A percentile compares a stretch with the other conserved stretches of the same genome.
Evolutionary conservation across 2,888 invertebrate genomes (phyloP).

Genomic region (Polyommatus iphigenia): DNA sequence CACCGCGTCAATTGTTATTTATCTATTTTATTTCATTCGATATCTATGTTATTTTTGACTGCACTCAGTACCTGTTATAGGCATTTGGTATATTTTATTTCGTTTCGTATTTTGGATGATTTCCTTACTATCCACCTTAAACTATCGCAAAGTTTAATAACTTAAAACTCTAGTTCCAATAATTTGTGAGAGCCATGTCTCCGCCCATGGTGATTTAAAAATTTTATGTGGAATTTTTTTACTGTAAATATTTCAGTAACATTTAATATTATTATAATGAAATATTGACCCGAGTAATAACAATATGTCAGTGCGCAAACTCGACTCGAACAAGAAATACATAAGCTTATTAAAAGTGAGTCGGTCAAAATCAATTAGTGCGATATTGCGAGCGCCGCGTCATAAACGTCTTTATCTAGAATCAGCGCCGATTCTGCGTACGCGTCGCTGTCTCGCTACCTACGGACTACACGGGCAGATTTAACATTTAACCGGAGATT

Average conservation of each 20-base stretch:
- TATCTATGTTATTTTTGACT: neutral
- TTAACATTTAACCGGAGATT: neutral
- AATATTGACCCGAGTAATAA: neutral
- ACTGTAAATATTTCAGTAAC: neutral
- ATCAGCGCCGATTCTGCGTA: slow-evolving; percentile 73
- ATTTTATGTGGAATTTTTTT: too few relatives aligned
- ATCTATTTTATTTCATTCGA: slow-evolving; percentile 20
- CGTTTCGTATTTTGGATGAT: too few relatives aligned
- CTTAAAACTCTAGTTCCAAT: too few relatives aligned
- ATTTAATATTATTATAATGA: neutral
- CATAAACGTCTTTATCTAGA: slow-evolving; percentile 72
- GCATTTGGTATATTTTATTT: too few relatives aligned
- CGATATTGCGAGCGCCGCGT: slow-evolving; percentile 71
- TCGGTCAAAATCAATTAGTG: slow-evolving; percentile 74
- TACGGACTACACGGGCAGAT: neutral
- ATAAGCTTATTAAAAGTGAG: slow-evolving; percentile 33
- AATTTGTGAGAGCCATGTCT: too few relatives aligned
- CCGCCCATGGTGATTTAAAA: too few relatives aligned
- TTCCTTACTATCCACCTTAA: too few relatives aligned
- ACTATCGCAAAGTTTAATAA: too few relatives aligned
- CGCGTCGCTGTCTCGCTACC: slow-evolving; percentile 46
- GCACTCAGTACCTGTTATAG: neutral
- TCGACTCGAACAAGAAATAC: neutral
- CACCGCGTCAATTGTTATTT: slow-evolving; percentile 41
- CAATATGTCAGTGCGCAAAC: slow-evolving; percentile 13